phyloP scores from a whole-genome alignment of 2,113 vertebrate species.

The Labeo rohita region DNA sequence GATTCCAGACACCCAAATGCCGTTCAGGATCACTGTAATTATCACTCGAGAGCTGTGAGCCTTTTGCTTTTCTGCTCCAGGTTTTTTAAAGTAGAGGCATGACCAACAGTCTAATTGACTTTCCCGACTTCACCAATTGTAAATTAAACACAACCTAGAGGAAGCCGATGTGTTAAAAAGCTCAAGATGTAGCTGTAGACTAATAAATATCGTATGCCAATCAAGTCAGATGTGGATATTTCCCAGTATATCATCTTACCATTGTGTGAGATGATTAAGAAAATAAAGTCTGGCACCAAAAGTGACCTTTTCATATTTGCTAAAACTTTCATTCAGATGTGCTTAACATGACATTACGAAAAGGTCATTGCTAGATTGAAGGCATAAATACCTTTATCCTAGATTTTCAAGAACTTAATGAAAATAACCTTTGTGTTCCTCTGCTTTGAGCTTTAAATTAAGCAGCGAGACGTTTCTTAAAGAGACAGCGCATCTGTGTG shows the following conservation, averaged over 20 bases:
- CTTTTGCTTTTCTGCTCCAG: background rate
- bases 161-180: background rate
- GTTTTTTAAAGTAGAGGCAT: background rate
- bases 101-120: conserved; percentile 29
- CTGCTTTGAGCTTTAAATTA: conserved; percentile 45
- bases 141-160: conserved; percentile 10
- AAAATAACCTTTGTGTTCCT: conserved; percentile 49
- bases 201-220: conserved; percentile 12
- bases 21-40: conserved; percentile 10
- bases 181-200: conserved; percentile 1
- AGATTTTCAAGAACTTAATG: conserved; percentile 51
- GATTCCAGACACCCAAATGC: conserved; percentile 43
- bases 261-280: conserved; percentile 43
- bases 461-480: conserved; percentile 31
- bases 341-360: conserved; percentile 49
- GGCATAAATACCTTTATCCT: conserved; percentile 43
- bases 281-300: conserved; percentile 31
- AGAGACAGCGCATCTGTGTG: conserved; percentile 27
- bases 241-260: background rate
- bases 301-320: conserved; percentile 56
- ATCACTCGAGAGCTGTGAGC: background rate
- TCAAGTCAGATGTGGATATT: conserved; percentile 21
- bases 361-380: conserved; percentile 56
- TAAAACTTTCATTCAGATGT: conserved; percentile 55
- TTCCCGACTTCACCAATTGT: conserved; percentile 7